Evolutionary conservation across 1,140 invertebrate species (phyloP).

Genomic region (Zaprionus lachaisei): DNA sequence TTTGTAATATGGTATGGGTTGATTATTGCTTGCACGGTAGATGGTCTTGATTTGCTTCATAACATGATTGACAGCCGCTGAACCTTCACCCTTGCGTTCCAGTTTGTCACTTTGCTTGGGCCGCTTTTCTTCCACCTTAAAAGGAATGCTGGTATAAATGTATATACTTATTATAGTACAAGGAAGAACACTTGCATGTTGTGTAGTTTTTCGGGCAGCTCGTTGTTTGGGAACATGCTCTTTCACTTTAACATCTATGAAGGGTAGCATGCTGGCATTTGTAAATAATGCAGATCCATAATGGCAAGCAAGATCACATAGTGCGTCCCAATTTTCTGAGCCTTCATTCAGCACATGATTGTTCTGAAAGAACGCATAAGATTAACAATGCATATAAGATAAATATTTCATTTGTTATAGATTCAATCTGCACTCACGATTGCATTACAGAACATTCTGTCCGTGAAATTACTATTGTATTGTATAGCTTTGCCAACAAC

Average conservation of each 20-base stretch:
- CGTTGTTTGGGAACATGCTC: constrained; percentile 51
- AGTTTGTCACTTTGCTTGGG: constrained; percentile 60
- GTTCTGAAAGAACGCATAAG: constrained; percentile 21
- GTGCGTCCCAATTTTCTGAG: constrained; percentile 54
- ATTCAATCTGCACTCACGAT: constrained; percentile 44
- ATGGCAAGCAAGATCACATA: constrained; percentile 52
- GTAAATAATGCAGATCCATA: constrained; percentile 43
- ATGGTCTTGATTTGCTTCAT: constrained; percentile 56
- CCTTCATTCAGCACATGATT: constrained; percentile 53
- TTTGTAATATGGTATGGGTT: constrained; percentile 72
- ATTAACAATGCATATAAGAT: not conserved
- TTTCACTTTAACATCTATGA: constrained; percentile 65
- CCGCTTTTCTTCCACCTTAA: constrained; percentile 62
- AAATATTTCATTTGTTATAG: not conserved
- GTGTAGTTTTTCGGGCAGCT: constrained; percentile 31
- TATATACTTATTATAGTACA: not conserved
- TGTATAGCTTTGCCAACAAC: constrained; percentile 63
- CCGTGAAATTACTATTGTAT: constrained; percentile 53
- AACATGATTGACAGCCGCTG: constrained; percentile 46
- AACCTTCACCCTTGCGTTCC: constrained; percentile 69
- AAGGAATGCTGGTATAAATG: not conserved
- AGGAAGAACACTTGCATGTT: constrained; percentile 31
- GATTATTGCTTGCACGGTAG: constrained; percentile 38
- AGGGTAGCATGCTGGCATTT: constrained; percentile 63
- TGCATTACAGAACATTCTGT: constrained; percentile 53